These are phyloP conservation scores for Drosophila limbata DNA, from an alignment of 2,888 invertebrate genomes.

Conservation along the genomic window DNA sequence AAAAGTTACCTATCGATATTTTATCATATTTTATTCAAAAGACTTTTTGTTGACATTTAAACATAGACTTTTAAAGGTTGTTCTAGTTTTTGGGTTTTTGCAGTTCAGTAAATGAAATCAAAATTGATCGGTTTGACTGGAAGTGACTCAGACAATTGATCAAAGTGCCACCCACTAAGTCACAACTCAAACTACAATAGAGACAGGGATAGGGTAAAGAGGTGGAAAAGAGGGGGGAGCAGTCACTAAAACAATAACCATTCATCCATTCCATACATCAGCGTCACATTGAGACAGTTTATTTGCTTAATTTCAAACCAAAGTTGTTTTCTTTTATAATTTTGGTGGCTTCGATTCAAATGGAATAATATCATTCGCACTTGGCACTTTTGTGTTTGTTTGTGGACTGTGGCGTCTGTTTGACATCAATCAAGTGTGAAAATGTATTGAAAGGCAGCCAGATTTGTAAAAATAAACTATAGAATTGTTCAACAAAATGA, in stretches of 20 bases:
- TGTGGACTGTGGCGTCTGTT: conserved; percentile 5
- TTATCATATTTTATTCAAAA: background rate
- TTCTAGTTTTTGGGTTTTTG: background rate
- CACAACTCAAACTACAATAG: background rate
- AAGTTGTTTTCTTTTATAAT: conserved; percentile 27
- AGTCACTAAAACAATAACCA: conserved; percentile 29
- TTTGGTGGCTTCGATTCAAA: conserved; percentile 3
- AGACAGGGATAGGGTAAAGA: background rate
- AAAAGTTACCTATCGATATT: background rate
- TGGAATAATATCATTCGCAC: conserved; percentile 44
- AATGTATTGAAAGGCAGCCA: conserved; percentile 35
- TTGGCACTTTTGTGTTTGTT: conserved; percentile 44
- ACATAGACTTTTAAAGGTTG: background rate
- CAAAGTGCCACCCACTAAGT: conserved; percentile 9
- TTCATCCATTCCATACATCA: conserved; percentile 59
- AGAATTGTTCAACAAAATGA: conserved; percentile 32
- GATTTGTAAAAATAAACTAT: conserved; percentile 12
- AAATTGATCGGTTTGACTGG: conserved; percentile 16
- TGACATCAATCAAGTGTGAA: conserved; percentile 69
- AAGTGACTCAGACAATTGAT: conserved; percentile 21
- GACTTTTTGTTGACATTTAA: background rate
- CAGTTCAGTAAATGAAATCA: background rate
- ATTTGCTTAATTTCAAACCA: conserved; percentile 69
- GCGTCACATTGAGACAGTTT: conserved; percentile 70
- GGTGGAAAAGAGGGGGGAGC: background rate